Evolutionary conservation across 2,113 vertebrate species (phyloP).

Genomic region (Passer montanus): DNA sequence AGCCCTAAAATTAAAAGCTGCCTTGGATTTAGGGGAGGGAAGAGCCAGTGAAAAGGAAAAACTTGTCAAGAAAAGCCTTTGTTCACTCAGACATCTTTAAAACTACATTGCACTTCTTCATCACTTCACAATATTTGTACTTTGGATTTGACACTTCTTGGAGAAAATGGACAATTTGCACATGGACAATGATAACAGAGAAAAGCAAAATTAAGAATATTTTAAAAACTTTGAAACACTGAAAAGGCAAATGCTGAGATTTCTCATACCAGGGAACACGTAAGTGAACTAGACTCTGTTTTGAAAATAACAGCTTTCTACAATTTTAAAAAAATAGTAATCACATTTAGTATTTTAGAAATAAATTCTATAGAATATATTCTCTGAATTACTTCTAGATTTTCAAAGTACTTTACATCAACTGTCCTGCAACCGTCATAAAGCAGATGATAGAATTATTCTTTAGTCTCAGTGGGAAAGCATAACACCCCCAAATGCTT

Average conservation of each 20-base stretch:
- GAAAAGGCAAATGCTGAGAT: neutral
- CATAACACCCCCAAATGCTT: neutral
- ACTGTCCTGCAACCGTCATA: neutral
- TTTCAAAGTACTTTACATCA: slow-evolving; percentile 50
- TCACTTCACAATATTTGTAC: neutral
- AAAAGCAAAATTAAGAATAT: neutral
- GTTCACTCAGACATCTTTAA: neutral
- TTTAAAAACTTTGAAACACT: neutral
- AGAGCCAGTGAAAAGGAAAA: neutral
- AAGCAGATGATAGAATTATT: neutral
- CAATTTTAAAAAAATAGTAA: slow-evolving; percentile 62
- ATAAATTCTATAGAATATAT: slow-evolving; percentile 63
- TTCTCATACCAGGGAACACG: neutral
- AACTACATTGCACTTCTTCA: neutral
- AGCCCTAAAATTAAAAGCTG: neutral
- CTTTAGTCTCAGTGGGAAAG: neutral
- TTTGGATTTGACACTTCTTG: slow-evolving; percentile 9
- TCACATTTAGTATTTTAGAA: slow-evolving; percentile 56
- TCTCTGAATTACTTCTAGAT: slow-evolving; percentile 52
- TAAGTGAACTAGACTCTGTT: slow-evolving; percentile 29
- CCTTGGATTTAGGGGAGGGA: neutral
- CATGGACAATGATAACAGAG: neutral
- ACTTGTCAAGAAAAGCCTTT: neutral
- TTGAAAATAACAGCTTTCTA: slow-evolving; percentile 43
- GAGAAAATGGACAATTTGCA: slow-evolving; percentile 2